A percentile compares a stretch with the other conserved stretches of the same genome.
Evolutionary conservation across 2,888 invertebrate species (phyloP).

Genomic region (Hydriomena furcata): DNA sequence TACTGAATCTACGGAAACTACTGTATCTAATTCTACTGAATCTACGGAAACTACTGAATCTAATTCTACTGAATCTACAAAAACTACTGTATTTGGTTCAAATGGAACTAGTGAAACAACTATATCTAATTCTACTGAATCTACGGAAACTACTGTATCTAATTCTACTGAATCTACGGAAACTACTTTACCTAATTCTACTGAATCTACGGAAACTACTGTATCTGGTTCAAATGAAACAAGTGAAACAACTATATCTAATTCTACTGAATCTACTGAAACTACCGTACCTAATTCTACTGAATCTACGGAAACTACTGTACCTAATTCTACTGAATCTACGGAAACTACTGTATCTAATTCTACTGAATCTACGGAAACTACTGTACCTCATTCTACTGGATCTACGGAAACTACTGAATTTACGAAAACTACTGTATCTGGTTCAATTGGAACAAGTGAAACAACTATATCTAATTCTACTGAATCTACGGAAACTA

Average conservation of each 20-base stretch:
- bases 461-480: slow-evolving; percentile 27
- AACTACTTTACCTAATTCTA: too few relatives aligned
- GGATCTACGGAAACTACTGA: slow-evolving; percentile 26
- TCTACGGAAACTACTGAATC: slow-evolving; percentile 24
- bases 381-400: slow-evolving; percentile 26
- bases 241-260: slow-evolving; percentile 16
- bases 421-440: slow-evolving; percentile 20
- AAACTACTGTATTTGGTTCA: slow-evolving; percentile 25
- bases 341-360: slow-evolving; percentile 27
- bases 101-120: slow-evolving; percentile 25
- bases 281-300: slow-evolving; percentile 9
- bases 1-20: slow-evolving; percentile 14
- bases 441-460: slow-evolving; percentile 21
- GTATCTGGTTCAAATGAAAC: slow-evolving; percentile 12
- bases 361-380: slow-evolving; percentile 25
- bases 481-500: slow-evolving; percentile 25
- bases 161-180: too few relatives aligned
- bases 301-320: slow-evolving; percentile 21
- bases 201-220: slow-evolving; percentile 29
- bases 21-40: neutral
- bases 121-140: slow-evolving; percentile 26
- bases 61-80: slow-evolving; percentile 28
- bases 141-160: slow-evolving; percentile 21
- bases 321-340: slow-evolving; percentile 3
- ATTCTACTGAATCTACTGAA: slow-evolving; percentile 7